A percentile compares a stretch with the other conserved stretches of the same genome.
phyloP scores from a whole-genome alignment of 2,888 invertebrate genomes.

The Idaea biselata region DNA sequence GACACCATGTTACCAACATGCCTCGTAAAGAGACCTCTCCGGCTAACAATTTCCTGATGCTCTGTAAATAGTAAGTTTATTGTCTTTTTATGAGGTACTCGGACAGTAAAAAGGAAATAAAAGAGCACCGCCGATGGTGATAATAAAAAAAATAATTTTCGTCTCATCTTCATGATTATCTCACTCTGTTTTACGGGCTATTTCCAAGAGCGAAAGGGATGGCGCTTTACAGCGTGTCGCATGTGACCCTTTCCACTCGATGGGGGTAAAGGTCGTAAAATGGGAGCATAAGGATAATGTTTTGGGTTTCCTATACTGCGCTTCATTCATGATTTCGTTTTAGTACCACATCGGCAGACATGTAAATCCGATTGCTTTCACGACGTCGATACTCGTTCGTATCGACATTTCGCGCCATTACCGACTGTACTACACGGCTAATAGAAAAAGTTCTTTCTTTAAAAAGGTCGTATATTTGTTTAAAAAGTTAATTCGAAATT shows the following conservation, averaged over 20 bases:
- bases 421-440: constrained; percentile 68
- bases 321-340: constrained; percentile 81
- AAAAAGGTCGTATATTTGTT: constrained; percentile 28
- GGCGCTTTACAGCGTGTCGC: constrained; percentile 69
- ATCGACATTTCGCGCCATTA: constrained; percentile 61
- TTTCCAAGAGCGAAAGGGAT: constrained; percentile 55
- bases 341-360: constrained; percentile 74
- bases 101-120: constrained; percentile 82
- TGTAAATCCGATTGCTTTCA: constrained; percentile 78
- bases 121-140: constrained; percentile 82
- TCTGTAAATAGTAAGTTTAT: constrained; percentile 82
- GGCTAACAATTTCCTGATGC: constrained; percentile 81
- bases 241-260: constrained; percentile 78
- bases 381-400: constrained; percentile 65
- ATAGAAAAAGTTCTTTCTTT: constrained; percentile 47
- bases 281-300: constrained; percentile 81
- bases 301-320: constrained; percentile 78
- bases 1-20: constrained; percentile 53
- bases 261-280: constrained; percentile 81
- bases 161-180: constrained; percentile 79
- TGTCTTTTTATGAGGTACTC: constrained; percentile 82
- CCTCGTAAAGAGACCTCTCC: constrained; percentile 81
- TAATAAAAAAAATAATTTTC: constrained; percentile 82
- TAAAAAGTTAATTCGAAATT: constrained; percentile 33
- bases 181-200: constrained; percentile 67